Conservation (phyloP, 2,113 vertebrate genomes). For the Ivindomyrus marchei region DNA sequence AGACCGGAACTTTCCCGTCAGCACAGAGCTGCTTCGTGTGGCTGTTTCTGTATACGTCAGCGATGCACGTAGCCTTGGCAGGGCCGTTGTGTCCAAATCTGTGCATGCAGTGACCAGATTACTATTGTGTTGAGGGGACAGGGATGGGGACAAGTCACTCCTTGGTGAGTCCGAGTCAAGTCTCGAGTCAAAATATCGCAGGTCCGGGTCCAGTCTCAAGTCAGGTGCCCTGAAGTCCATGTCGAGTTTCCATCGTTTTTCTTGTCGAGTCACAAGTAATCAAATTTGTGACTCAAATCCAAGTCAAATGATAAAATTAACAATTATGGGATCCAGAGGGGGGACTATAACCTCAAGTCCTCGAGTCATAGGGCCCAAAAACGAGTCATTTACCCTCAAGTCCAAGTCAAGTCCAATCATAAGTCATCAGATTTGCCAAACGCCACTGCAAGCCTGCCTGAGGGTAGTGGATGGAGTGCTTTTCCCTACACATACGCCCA, state of each 20-base stretch:
- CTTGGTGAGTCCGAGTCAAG: background rate
- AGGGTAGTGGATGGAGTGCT: background rate
- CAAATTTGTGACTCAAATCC: background rate
- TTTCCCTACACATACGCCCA: background rate
- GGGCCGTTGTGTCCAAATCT: background rate
- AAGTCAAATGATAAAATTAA: background rate
- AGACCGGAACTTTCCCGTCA: background rate
- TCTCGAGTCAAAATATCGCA: background rate
- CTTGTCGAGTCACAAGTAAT: background rate
- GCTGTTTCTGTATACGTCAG: background rate
- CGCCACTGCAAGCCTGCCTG: background rate
- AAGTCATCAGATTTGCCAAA: background rate
- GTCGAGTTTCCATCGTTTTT: background rate
- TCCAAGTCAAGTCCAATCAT: background rate
- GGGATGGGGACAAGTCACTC: background rate
- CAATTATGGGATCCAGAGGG: background rate
- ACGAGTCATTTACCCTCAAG: too few relatives aligned
- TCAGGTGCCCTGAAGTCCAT: background rate
- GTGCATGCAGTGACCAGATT: background rate
- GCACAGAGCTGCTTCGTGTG: background rate
- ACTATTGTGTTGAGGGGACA: background rate
- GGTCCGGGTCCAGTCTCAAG: background rate
- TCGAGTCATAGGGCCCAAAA: background rate
- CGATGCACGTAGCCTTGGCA: too few relatives aligned
- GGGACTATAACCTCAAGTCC: background rate